These are phyloP conservation scores for Xanthorhoe spadicearia DNA, from an alignment of 2,888 invertebrate genomes.

Conservation along the genomic window DNA sequence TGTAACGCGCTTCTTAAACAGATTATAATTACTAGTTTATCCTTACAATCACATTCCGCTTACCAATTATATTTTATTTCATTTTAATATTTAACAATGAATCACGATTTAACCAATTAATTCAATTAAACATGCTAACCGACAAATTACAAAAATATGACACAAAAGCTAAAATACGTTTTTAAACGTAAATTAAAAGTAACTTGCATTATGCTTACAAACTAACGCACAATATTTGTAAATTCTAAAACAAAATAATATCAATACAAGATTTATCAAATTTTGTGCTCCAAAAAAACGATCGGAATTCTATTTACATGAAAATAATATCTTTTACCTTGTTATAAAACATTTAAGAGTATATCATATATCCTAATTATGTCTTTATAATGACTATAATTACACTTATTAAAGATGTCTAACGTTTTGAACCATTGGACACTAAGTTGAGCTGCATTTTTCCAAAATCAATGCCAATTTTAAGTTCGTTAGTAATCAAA, in stretches of 20 bases:
- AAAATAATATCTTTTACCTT: constrained; percentile 73
- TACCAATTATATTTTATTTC: constrained; percentile 3
- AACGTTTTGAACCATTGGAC: constrained; percentile 69
- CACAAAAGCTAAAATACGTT: constrained; percentile 14
- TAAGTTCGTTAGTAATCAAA: constrained; percentile 9
- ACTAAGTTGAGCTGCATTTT: constrained; percentile 77
- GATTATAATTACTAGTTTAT: neutral
- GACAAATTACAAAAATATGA: constrained; percentile 10
- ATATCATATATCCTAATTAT: constrained; percentile 67
- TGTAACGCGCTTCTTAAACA: neutral
- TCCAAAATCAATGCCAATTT: constrained; percentile 54
- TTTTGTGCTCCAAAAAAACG: constrained; percentile 51
- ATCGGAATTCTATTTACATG: constrained; percentile 61
- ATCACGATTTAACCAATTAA: constrained; percentile 16
- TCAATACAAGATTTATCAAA: constrained; percentile 26
- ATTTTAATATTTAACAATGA: constrained; percentile 13
- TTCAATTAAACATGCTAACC: neutral
- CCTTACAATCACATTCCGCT: constrained; percentile 19
- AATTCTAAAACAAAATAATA: constrained; percentile 34
- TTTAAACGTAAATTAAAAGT: constrained; percentile 14
- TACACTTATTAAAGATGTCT: constrained; percentile 45
- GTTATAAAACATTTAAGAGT: constrained; percentile 73
- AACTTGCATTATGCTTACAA: constrained; percentile 23
- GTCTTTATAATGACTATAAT: constrained; percentile 67
- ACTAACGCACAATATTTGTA: constrained; percentile 17